Base-by-base conservation (phyloP, 2,113 vertebrate species). In the Crotalus horridus region DNA sequence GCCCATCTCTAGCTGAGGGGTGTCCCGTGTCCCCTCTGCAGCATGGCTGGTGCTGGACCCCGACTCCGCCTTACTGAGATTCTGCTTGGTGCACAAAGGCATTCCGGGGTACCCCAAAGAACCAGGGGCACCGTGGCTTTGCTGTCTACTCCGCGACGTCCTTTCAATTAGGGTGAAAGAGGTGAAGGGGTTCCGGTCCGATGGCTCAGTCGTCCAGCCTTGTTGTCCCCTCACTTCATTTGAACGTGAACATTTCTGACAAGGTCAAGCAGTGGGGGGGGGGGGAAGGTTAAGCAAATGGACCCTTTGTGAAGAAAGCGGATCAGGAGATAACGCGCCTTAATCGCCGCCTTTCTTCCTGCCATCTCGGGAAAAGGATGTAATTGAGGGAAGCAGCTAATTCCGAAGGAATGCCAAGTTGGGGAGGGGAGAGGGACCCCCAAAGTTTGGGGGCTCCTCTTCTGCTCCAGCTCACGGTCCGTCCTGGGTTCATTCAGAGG, bases 241-340 rank as follows among this genome's bases (percentile, higher is more conserved):
- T 96, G 43, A 46, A 46, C 43, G 43, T 3, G 23, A 3, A 85
- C 94, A 96, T 97, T 97, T 97, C 90, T 98, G 98, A 99, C 98
- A 98, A 94, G 98, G 98, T 98, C 98, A 99, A 98, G 97, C 98
- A 8, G 48, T 48, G 48, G 2, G 46, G 98, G 97, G 98, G 98
- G 97, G 98, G 95, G 98, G 98, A 97, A 98, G 98, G 98, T 99
- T 99, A 99, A 99, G 98, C 97, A 99, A 99, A 99, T 97, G 97
- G 97, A 97, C 96, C 96, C 96, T 95, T 97, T 97, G 96, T 96
- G 95, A 94, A 95, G 87, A 96, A 97, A 97, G 95, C 96, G 95
- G 94, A 94, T 96, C 96, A 95, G 96, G 96, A 95, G 93, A 94
- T 92, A 93, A 48, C 48, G 48, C 94, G 95, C 96, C 94, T 96